Conservation (phyloP, 2,888 invertebrate genomes). For the Diaphora mendica region DNA sequence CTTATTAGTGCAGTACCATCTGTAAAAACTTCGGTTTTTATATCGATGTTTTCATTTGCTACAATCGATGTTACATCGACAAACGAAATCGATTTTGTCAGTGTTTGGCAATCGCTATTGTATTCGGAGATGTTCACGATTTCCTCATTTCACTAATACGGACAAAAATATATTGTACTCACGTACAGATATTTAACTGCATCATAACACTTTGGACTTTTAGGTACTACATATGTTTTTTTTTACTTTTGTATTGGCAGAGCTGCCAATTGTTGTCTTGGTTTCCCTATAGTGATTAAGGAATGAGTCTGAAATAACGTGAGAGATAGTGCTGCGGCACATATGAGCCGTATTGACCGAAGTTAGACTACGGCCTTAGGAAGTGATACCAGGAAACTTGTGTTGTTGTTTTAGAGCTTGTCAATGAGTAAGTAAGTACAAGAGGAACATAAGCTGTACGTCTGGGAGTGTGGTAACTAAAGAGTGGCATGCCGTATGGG, state of each 20-base stretch:
- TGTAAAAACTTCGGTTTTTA: not conserved
- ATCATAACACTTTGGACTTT: not conserved
- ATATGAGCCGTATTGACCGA: not conserved
- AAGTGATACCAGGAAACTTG: not conserved
- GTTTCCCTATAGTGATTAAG: not conserved
- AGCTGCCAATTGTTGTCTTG: not conserved
- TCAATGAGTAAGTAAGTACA: no score
- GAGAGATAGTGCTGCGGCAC: not conserved
- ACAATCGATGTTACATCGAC: slow-evolving; percentile 3
- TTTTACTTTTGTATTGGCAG: not conserved
- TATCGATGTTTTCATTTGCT: not conserved
- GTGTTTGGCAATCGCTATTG: not conserved
- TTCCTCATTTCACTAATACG: slow-evolving; percentile 18
- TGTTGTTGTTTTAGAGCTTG: no score
- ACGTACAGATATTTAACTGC: slow-evolving; percentile 4
- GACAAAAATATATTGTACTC: not conserved
- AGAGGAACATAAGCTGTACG: no score
- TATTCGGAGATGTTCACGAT: not conserved
- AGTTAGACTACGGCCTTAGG: no score
- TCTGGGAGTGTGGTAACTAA: no score
- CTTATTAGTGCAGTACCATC: not conserved
- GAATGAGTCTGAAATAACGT: not conserved
- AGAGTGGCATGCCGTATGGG: no score
- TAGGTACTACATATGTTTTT: not conserved
- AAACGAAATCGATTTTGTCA: slow-evolving; percentile 1